These are phyloP conservation scores for Arctocebus calabarensis DNA, from an alignment of 2,797 vertebrate species.

Conservation along the genomic window DNA sequence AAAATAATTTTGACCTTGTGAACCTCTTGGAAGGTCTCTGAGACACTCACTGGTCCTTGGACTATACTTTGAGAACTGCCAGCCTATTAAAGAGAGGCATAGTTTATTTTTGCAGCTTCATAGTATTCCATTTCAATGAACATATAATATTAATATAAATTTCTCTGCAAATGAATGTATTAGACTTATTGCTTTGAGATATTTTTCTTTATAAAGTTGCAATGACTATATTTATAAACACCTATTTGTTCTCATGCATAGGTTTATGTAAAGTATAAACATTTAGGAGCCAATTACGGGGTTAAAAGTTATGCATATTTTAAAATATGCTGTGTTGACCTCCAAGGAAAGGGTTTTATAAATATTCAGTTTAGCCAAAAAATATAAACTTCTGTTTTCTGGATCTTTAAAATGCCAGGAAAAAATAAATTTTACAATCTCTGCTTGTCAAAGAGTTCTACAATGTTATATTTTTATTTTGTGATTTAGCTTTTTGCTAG, in stretches of 20 bases:
- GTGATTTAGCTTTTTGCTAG: background rate
- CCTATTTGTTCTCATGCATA: background rate
- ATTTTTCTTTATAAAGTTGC: background rate
- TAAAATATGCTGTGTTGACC: background rate
- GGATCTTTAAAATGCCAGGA: slow-evolving; percentile 2
- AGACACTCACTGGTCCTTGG: background rate
- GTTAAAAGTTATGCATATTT: background rate
- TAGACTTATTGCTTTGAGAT: background rate
- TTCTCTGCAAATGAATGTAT: background rate
- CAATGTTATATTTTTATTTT: background rate
- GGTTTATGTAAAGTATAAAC: background rate
- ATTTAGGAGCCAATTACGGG: background rate
- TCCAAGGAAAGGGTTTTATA: background rate
- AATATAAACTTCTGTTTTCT: background rate
- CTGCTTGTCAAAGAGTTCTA: background rate
- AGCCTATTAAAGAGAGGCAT: background rate
- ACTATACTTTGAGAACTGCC: background rate
- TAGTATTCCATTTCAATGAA: background rate
- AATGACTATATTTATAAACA: background rate
- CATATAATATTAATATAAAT: background rate
- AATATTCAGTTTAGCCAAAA: background rate
- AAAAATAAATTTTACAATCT: background rate
- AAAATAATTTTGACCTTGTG: background rate
- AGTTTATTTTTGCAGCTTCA: slow-evolving; percentile 1
- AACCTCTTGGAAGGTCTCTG: background rate